Percentiles rank a stretch among this genome's conserved stretches.
These are phyloP conservation scores for Acrocephalus kingi DNA, from an alignment of 2,113 vertebrate genomes.

Conservation along the genomic window DNA sequence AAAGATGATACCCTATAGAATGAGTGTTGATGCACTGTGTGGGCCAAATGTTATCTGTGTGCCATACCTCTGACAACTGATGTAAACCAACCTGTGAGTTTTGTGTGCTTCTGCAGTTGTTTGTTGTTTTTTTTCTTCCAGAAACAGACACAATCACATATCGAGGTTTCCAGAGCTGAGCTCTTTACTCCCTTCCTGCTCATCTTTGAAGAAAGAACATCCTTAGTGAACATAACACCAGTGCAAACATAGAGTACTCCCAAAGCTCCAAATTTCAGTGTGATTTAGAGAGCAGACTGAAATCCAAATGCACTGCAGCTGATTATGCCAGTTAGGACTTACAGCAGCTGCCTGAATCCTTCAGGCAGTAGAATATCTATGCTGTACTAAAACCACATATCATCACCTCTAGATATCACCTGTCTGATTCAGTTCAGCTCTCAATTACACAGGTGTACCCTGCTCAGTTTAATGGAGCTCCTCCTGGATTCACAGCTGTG, in stretches of 20 bases:
- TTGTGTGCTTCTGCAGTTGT: background rate
- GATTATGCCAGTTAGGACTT: background rate
- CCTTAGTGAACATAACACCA: background rate
- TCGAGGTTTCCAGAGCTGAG: background rate
- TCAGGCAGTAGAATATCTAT: background rate
- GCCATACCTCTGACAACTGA: background rate
- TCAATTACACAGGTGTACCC: background rate
- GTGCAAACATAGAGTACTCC: background rate
- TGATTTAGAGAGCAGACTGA: background rate
- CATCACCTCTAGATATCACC: background rate
- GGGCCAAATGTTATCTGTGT: background rate
- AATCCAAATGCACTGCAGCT: background rate
- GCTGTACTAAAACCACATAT: background rate
- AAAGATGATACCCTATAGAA: background rate
- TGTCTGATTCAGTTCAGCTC: background rate
- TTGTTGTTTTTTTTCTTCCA: too few species aligned
- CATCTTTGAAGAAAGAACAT: background rate
- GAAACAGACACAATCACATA: background rate
- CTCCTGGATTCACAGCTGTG: background rate
- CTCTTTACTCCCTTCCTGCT: background rate
- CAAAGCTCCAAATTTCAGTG: background rate
- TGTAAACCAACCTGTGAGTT: background rate
- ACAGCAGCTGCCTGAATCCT: background rate
- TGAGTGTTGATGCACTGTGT: rapidly evolving
- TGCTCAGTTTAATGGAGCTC: background rate